Evolutionary conservation across 2,888 invertebrate species (phyloP).

Genomic region (Orthosia gothica): DNA sequence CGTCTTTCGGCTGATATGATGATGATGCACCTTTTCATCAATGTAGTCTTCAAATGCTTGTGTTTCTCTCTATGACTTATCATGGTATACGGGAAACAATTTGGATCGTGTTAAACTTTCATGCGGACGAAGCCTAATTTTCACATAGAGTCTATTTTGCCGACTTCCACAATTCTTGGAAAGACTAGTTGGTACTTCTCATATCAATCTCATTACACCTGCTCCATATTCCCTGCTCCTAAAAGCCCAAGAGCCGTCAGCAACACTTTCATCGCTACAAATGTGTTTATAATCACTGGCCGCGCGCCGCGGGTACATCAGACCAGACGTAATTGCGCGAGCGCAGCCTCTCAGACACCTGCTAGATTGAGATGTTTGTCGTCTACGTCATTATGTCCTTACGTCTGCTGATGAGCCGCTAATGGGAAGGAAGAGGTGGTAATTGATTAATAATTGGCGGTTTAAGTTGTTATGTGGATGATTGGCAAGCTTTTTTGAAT

Average conservation of each 20-base stretch:
- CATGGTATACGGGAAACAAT: no score
- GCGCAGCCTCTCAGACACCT: slow-evolving; percentile 55
- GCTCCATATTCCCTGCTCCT: slow-evolving; percentile 11
- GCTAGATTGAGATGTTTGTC: slow-evolving; percentile 63
- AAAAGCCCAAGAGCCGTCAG: slow-evolving; percentile 33
- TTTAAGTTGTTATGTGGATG: neutral
- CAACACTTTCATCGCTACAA: slow-evolving; percentile 55
- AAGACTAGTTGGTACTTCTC: neutral
- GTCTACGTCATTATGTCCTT: slow-evolving; percentile 41
- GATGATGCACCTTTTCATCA: no score
- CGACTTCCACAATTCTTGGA: no score
- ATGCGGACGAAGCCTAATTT: no score
- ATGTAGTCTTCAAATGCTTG: no score
- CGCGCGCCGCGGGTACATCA: slow-evolving; percentile 42
- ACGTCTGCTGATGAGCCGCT: slow-evolving; percentile 31
- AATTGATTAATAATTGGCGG: slow-evolving; percentile 37
- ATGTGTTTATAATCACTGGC: slow-evolving; percentile 70
- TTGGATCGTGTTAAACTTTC: no score
- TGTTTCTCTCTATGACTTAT: no score
- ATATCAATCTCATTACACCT: slow-evolving; percentile 3
- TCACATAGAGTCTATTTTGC: no score
- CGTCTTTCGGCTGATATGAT: no score
- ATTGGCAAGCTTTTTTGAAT: neutral
- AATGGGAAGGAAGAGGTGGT: slow-evolving; percentile 34
- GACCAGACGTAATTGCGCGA: slow-evolving; percentile 38